Evolutionary conservation across 2,113 vertebrate genomes (phyloP).

Genomic region (Hydrochoerus hydrochaeris): DNA sequence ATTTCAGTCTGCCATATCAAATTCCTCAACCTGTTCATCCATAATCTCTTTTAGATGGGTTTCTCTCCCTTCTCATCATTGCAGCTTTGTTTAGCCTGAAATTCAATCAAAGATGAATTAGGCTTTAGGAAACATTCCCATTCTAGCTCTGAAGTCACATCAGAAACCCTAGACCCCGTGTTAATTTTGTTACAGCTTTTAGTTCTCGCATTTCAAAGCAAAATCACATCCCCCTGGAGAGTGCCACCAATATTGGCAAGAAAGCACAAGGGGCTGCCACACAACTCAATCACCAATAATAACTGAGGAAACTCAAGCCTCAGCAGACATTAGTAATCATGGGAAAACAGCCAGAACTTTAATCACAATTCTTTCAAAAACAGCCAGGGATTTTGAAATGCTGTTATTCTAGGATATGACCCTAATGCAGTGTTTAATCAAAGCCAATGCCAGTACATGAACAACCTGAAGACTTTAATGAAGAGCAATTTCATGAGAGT

Average conservation of each 20-base stretch:
- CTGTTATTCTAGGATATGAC: slow-evolving; percentile 85
- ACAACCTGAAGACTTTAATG: slow-evolving; percentile 85
- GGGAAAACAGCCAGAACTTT: slow-evolving; percentile 86
- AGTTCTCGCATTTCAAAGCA: slow-evolving; percentile 83
- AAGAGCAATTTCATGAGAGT: slow-evolving; percentile 80
- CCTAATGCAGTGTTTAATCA: slow-evolving; percentile 87
- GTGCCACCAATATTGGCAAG: slow-evolving; percentile 74
- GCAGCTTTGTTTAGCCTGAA: slow-evolving; percentile 85
- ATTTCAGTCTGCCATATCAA: slow-evolving; percentile 72
- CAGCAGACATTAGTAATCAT: slow-evolving; percentile 79
- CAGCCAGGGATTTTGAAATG: slow-evolving; percentile 84
- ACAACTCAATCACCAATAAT: slow-evolving; percentile 75
- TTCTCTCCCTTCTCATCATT: slow-evolving; percentile 82
- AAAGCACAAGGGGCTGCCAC: slow-evolving; percentile 57
- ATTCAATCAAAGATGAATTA: slow-evolving; percentile 94
- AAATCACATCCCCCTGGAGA: slow-evolving; percentile 75
- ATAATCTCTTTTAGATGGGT: slow-evolving; percentile 78
- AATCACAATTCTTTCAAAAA: slow-evolving; percentile 86
- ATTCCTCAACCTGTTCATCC: slow-evolving; percentile 82
- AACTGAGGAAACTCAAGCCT: slow-evolving; percentile 75
- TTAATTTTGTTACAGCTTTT: slow-evolving; percentile 85
- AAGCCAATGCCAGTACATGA: slow-evolving; percentile 80
- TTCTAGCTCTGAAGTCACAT: slow-evolving; percentile 50
- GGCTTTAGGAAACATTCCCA: slow-evolving; percentile 85
- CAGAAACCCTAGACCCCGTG: slow-evolving; percentile 67